Base-by-base conservation (phyloP, 1,140 invertebrate species). In the Ips typographus region DNA sequence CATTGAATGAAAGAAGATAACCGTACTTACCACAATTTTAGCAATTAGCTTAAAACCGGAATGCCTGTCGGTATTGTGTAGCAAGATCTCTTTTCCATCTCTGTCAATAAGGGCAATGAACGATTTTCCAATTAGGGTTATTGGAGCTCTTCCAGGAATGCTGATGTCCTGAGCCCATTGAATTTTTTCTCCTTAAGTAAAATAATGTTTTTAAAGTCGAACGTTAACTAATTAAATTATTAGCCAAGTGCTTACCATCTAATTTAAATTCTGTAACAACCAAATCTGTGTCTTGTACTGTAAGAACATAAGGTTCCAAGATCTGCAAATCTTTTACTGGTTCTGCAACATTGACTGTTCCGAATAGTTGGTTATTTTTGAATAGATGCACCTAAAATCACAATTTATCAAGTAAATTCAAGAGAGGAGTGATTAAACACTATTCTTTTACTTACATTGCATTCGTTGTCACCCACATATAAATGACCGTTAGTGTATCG, bases 401-500 rank as follows among this genome's bases (percentile, higher is more conserved):
- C 22, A 22, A 22, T 22, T 22, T 22, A 22, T 22, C 22, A 22
- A 22, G 22, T 22, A 22, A 22, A 22, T 22, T 22, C 22, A 22
- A 22, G 22, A 22, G 22, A 22, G 22, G 77, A 22, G 22, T 22
- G 22, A 22, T 22, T 22, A 22, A 22, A 22, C 76, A 74, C 22
- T 22, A 22, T 22, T 22, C 22, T 22, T 22, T 22, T 22, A 22
- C 78, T 77, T 77, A 84, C 83, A 68, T 77, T 77, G 71, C 83
- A 82, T 77, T 81, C 77, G 58, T 81, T 79, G 66, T 84, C 82
- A 8, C 81, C 81, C 57, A 78, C 76, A 72, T 78, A 83, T 7
- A 84, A 67, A 39, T 74, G 74, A 4, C 74, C 78, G 57, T 82
- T 74, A 51, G 72, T 70, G 37, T 73, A 74, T 55, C 72, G 75